Base-by-base conservation (phyloP, 2,888 invertebrate species). In the Petrolisthes manimaculis region DNA sequence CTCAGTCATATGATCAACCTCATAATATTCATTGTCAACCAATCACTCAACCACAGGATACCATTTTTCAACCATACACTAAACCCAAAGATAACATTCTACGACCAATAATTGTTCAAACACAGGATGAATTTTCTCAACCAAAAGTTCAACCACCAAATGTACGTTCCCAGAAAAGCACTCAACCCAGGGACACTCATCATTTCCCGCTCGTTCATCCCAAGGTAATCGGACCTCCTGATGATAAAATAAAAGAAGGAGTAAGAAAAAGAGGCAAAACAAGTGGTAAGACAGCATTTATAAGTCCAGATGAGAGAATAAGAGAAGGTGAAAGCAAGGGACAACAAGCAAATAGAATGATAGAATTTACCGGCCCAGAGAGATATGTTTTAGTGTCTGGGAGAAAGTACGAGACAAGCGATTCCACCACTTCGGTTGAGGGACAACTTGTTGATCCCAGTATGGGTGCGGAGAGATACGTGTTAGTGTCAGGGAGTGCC, bases 371-470 rank as follows among this genome's bases (percentile, higher is more conserved):
- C 67, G 84, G 84, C 21, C 54, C 79, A 54, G 67, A 78, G 14
- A 55, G 55, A 3, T 84, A 84, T 84, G 79, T 84, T 14, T 37
- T 84, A 53, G 51, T 78, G n/a, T 78, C 78, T 78, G n/a, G 67
- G 5, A 54, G 54, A 12, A 5, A 53, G 21, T 53, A 2, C 9
- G 14, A 79, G 21, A 67, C 53, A n/a, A 53, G 12, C 55, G 55
- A 83, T n/a, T 74, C 55, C 18, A 67, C 71, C n/a, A 71, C n/a
- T n/a, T 71, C 71, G 14, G 9, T 61, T 14, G 71, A 71, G 6
- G 12, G 6, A 71, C n/a, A 71, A n/a, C 6, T 0, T 71, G 21
- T n/a, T n/a, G 18, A n/a, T 71, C 71, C 71, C 14, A n/a, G 71
- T 37, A 37, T 37, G 37, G 37, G 37, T 37, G 37, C 37, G 37